These are phyloP conservation scores for Drosophila borborema DNA, from an alignment of 2,888 invertebrate genomes.

Conservation along the genomic window DNA sequence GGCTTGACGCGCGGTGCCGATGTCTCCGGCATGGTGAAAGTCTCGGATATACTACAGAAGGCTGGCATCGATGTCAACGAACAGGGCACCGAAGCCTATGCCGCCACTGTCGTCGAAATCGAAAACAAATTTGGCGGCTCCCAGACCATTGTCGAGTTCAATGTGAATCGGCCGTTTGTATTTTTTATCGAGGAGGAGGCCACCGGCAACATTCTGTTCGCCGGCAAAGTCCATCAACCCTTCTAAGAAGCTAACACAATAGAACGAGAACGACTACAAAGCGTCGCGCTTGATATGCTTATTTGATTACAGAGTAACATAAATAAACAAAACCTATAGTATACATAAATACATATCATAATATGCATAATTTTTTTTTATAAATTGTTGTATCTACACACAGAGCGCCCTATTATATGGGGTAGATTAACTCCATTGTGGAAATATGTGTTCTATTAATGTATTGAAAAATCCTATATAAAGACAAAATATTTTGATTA, in stretches of 20 bases:
- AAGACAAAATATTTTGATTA: not conserved
- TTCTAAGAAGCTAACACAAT: constrained; percentile 38
- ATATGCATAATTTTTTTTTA: not conserved
- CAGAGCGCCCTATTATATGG: constrained; percentile 3
- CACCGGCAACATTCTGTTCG: constrained; percentile 90
- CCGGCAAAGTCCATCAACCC: constrained; percentile 90
- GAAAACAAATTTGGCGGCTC: constrained; percentile 91
- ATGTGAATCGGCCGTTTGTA: constrained; percentile 91
- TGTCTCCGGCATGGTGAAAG: constrained; percentile 86
- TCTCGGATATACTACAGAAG: constrained; percentile 91
- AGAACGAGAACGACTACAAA: constrained; percentile 18
- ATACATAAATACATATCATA: constrained; percentile 1
- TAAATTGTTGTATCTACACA: constrained; percentile 9
- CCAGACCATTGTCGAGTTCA: constrained; percentile 86
- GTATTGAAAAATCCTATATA: not conserved
- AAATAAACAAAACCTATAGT: constrained; percentile 26
- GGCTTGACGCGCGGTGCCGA: constrained; percentile 89
- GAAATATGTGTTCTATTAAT: constrained; percentile 7
- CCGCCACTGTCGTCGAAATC: constrained; percentile 88
- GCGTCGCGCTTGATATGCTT: constrained; percentile 25
- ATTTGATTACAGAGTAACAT: constrained; percentile 25
- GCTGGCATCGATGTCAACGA: constrained; percentile 92
- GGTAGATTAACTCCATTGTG: not conserved
- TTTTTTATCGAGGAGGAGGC: constrained; percentile 92
- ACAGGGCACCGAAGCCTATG: constrained; percentile 89